Conservation (phyloP, 2,888 invertebrate species). For the Labia minor region DNA sequence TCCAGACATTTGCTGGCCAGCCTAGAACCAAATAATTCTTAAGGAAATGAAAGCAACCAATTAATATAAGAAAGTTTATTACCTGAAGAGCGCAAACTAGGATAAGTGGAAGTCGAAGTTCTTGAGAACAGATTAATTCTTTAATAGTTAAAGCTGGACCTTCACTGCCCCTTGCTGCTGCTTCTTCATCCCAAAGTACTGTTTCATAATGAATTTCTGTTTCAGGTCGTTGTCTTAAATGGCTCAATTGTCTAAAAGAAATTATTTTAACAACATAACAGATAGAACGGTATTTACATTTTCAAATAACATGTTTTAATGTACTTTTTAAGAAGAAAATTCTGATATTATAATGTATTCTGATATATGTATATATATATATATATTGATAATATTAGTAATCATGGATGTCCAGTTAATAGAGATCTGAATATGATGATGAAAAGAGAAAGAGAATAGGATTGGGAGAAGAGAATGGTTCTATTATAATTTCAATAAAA, state of each 20-base stretch:
- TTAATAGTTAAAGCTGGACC: constrained; percentile 44
- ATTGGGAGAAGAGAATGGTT: too few relatives aligned
- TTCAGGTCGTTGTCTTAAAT: background rate
- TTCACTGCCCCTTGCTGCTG: constrained; percentile 27
- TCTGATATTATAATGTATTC: too few relatives aligned
- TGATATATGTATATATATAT: too few relatives aligned
- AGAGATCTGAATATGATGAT: too few relatives aligned
- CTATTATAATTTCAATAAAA: too few relatives aligned
- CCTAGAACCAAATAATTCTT: constrained; percentile 28
- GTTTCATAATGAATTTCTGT: background rate
- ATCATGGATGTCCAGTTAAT: too few relatives aligned
- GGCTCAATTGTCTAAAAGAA: background rate
- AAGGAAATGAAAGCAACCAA: background rate
- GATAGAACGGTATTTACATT: too few relatives aligned
- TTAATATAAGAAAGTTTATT: background rate
- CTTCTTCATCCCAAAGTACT: constrained; percentile 26
- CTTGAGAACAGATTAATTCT: constrained; percentile 46
- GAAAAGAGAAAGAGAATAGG: too few relatives aligned
- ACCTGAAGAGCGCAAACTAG: constrained; percentile 64
- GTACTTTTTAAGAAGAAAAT: too few relatives aligned
- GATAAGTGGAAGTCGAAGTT: constrained; percentile 57
- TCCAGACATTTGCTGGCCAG: constrained; percentile 82
- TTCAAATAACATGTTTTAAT: too few relatives aligned
- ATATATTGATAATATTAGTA: too few relatives aligned
- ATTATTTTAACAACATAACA: too few relatives aligned